Evolutionary conservation across 1,140 invertebrate genomes (phyloP).

Genomic region (Vollenhovia emeryi): DNA sequence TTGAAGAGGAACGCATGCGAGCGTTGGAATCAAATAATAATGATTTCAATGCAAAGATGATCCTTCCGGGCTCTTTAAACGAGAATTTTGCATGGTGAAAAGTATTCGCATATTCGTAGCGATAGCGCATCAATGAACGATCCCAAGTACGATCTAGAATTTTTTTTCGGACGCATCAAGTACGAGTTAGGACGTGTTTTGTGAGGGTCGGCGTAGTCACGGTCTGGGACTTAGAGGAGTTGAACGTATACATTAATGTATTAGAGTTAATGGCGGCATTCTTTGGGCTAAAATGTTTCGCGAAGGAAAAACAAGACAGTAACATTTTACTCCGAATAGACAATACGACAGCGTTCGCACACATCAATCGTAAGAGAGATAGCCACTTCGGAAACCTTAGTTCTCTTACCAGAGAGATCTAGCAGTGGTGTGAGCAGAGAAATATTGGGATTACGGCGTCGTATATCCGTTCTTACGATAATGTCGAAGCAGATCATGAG

Average conservation of each 20-base stretch:
- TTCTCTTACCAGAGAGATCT: background rate
- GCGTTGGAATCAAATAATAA: too few relatives aligned
- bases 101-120: too few relatives aligned
- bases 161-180: too few relatives aligned
- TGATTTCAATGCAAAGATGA: too few relatives aligned
- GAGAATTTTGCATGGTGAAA: too few relatives aligned
- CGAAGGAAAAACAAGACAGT: background rate
- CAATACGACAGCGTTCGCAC: background rate
- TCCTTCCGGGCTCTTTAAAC: too few relatives aligned
- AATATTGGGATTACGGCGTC: background rate
- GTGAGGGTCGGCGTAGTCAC: background rate
- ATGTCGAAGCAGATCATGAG: background rate
- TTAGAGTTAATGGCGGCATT: background rate
- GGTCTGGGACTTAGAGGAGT: background rate
- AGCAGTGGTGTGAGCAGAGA: background rate
- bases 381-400: background rate
- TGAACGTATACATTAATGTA: background rate
- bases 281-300: background rate
- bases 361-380: background rate
- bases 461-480: background rate
- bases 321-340: background rate
- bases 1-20: too few relatives aligned
- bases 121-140: too few relatives aligned
- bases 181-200: too few relatives aligned
- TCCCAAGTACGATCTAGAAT: too few relatives aligned